Evolutionary conservation across 1,140 invertebrate species (phyloP).

Genomic region (Manduca sexta): DNA sequence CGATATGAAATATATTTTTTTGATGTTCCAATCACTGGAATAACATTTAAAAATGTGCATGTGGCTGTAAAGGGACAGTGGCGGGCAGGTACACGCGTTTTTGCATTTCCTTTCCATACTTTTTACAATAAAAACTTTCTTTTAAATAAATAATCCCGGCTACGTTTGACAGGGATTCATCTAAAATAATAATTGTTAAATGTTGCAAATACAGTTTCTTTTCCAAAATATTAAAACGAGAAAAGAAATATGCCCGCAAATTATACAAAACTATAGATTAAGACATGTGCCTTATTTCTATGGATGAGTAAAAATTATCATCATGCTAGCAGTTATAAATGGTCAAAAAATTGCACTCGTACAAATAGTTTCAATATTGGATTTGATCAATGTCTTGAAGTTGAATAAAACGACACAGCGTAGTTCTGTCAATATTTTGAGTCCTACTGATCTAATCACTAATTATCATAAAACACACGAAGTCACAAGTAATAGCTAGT

Average conservation of each 20-base stretch:
- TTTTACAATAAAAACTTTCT: constrained; percentile 73
- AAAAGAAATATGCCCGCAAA: too few species aligned
- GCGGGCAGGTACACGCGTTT: constrained; percentile 54
- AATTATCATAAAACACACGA: not conserved
- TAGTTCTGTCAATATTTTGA: too few species aligned
- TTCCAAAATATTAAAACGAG: too few species aligned
- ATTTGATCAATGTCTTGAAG: too few species aligned
- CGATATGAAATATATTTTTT: constrained; percentile 49
- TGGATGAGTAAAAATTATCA: too few species aligned
- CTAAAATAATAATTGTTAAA: constrained; percentile 64
- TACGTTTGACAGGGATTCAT: constrained; percentile 64
- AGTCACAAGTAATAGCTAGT: not conserved
- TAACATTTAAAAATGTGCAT: constrained; percentile 53
- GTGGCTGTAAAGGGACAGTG: constrained; percentile 58
- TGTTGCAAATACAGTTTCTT: constrained; percentile 31
- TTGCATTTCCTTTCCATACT: constrained; percentile 69
- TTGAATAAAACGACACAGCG: too few species aligned
- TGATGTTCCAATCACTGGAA: constrained; percentile 39
- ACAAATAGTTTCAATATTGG: too few species aligned
- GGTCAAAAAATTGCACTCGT: too few species aligned
- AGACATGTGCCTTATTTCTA: too few species aligned
- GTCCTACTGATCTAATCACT: not conserved
- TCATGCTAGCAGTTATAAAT: too few species aligned
- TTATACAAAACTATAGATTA: too few species aligned
- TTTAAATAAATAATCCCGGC: constrained; percentile 72